phyloP scores from a whole-genome alignment of 1,140 invertebrate species.

The Steinernema khuongi region DNA sequence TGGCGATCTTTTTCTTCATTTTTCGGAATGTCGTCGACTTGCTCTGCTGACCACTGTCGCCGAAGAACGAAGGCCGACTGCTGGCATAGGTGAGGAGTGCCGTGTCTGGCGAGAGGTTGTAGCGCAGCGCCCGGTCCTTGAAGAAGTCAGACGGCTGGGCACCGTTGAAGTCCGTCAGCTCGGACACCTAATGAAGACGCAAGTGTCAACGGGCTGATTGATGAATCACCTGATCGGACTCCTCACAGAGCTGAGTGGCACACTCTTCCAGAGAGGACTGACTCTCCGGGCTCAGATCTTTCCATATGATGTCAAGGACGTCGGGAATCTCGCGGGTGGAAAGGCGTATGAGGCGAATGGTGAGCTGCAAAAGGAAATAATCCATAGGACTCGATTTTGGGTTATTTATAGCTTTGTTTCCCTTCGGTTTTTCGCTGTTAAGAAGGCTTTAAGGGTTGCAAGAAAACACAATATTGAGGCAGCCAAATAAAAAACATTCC shows the following conservation, averaged over 20 bases:
- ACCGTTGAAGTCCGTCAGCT: background rate
- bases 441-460: too few species aligned
- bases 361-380: background rate
- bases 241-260: background rate
- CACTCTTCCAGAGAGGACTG: background rate
- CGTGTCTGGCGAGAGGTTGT: background rate
- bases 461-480: too few species aligned
- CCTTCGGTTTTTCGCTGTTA: too few species aligned
- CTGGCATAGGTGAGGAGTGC: background rate
- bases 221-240: constrained; percentile 12
- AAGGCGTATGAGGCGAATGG: background rate
- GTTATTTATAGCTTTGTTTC: too few species aligned
- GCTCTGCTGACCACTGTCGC: background rate
- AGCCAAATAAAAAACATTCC: too few species aligned
- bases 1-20: background rate
- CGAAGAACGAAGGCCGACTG: background rate
- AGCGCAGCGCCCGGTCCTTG: constrained; percentile 1
- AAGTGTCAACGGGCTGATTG: background rate
- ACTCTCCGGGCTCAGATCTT: background rate
- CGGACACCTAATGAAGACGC: background rate
- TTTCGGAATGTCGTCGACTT: background rate
- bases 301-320: background rate
- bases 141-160: background rate
- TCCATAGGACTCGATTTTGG: too few species aligned
- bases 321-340: background rate